Evolutionary conservation across 1,140 invertebrate species (phyloP).

Genomic region (Zeugodacus cucurbitae): DNA sequence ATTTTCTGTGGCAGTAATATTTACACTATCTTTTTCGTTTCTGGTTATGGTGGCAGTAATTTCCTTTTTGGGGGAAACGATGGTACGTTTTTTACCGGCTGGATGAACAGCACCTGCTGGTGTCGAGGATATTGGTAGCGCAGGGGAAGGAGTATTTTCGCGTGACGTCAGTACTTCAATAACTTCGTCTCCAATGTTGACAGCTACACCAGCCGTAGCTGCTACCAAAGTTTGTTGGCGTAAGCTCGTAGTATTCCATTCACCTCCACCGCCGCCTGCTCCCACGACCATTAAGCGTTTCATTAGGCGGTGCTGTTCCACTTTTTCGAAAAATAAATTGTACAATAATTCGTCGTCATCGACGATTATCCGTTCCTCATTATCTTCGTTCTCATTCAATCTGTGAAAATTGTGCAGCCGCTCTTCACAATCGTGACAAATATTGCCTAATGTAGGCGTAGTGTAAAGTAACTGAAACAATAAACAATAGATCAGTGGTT

Average conservation of each 20-base stretch:
- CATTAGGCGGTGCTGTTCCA: slow-evolving; percentile 27
- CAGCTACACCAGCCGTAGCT: slow-evolving; percentile 35
- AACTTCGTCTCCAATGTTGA: slow-evolving; percentile 37
- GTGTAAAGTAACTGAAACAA: slow-evolving; percentile 41
- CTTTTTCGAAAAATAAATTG: slow-evolving; percentile 42
- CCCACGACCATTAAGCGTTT: neutral
- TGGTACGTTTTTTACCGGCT: neutral
- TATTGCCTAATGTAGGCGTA: slow-evolving; percentile 42
- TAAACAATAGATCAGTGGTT: neutral
- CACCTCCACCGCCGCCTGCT: slow-evolving; percentile 7
- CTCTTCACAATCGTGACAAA: slow-evolving; percentile 44
- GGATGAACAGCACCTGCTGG: neutral
- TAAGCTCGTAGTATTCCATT: neutral
- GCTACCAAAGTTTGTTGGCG: slow-evolving; percentile 7
- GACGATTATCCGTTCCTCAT: slow-evolving; percentile 38
- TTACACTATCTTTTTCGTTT: neutral
- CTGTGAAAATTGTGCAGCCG: slow-evolving; percentile 43
- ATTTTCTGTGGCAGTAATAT: neutral
- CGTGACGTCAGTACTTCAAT: slow-evolving; percentile 43
- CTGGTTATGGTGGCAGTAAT: neutral
- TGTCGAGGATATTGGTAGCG: neutral
- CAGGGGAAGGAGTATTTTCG: slow-evolving; percentile 40
- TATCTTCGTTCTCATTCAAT: slow-evolving; percentile 37
- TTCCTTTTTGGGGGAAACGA: neutral
- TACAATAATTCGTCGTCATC: slow-evolving; percentile 45